Evolutionary conservation across 2,888 invertebrate species (phyloP).

Genomic region (Mamestra brassicae): DNA sequence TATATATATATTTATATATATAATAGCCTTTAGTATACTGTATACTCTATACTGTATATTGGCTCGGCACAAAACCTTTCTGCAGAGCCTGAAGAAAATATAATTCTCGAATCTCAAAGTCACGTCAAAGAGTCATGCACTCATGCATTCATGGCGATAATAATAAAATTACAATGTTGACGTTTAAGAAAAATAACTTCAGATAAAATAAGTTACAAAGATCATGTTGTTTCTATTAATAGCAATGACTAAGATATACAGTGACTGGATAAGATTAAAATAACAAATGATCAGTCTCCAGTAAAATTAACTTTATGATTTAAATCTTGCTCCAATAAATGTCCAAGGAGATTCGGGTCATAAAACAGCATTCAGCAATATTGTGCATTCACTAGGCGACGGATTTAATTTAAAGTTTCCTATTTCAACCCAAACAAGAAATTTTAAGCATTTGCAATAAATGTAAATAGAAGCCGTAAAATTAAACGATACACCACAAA

Average conservation of each 20-base stretch:
- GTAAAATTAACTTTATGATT: conserved; percentile 18
- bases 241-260: conserved; percentile 25
- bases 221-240: conserved; percentile 10
- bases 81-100: no score
- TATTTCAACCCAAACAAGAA: conserved; percentile 1
- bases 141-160: no score
- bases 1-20: no score
- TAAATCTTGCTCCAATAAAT: background rate
- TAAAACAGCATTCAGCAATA: conserved; percentile 27
- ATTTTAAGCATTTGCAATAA: background rate
- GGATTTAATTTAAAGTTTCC: conserved; percentile 18
- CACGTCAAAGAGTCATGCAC: no score
- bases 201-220: background rate
- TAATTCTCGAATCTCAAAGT: no score
- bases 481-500: background rate
- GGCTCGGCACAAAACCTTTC: no score
- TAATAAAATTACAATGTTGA: no score
- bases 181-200: background rate
- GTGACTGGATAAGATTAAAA: conserved; percentile 24
- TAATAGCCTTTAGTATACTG: no score
- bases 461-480: no score
- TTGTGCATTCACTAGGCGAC: conserved; percentile 12
- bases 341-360: conserved; percentile 36
- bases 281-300: conserved; percentile 10
- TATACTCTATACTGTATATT: no score